Conservation (phyloP, 2,888 invertebrate species). For the Drepanosiphum platanoidis region DNA sequence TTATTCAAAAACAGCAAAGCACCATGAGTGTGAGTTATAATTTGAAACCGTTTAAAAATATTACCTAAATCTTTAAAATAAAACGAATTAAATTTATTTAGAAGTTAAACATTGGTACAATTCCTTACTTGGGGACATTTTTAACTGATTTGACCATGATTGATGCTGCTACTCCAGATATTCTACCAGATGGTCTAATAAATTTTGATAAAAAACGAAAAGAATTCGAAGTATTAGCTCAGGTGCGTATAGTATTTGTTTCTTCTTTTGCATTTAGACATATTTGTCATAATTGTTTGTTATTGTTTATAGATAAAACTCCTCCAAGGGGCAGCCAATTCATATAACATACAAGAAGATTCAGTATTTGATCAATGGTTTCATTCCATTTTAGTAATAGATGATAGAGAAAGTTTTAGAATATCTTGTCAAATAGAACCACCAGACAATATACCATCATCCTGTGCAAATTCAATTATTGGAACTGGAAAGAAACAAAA, state of each 20-base stretch:
- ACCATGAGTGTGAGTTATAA: constrained; percentile 69
- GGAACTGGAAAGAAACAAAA: constrained; percentile 37
- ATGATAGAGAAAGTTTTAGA: constrained; percentile 91
- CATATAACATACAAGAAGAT: constrained; percentile 88
- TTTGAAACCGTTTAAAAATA: not conserved
- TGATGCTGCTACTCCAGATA: constrained; percentile 93
- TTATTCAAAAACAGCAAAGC: constrained; percentile 79
- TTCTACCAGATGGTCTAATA: constrained; percentile 81
- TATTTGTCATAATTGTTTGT: constrained; percentile 1
- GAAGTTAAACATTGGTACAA: constrained; percentile 91
- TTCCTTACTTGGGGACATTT: constrained; percentile 97
- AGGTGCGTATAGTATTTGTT: constrained; percentile 66
- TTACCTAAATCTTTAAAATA: not conserved
- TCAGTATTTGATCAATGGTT: constrained; percentile 95
- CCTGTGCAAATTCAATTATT: constrained; percentile 32
- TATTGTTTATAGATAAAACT: constrained; percentile 78
- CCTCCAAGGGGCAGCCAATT: constrained; percentile 94
- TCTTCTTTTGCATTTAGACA: not conserved
- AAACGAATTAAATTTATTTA: constrained; percentile 64
- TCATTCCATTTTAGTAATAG: constrained; percentile 87
- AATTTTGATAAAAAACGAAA: constrained; percentile 98
- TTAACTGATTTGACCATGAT: constrained; percentile 98
- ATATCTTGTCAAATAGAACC: constrained; percentile 91
- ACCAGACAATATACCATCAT: constrained; percentile 31
- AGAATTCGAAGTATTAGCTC: constrained; percentile 98